phyloP scores from a whole-genome alignment of 1,140 invertebrate genomes.

The Panagrolaimus sp. region DNA sequence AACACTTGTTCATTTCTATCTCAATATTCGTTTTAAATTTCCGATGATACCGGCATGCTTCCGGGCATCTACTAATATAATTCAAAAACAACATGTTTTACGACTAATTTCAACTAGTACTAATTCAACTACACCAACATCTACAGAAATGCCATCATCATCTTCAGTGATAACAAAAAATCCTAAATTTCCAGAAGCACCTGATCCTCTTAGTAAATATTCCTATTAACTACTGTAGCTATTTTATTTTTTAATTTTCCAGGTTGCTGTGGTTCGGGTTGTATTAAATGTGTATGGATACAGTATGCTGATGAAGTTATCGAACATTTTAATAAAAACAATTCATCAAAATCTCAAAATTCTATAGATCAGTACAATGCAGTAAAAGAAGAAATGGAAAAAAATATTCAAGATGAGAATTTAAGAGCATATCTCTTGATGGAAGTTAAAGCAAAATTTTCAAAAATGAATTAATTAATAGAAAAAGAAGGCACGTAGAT shows the following conservation, averaged over 20 bases:
- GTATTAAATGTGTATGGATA: constrained; percentile 88
- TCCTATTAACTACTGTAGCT: too few relatives aligned
- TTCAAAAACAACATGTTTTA: too few relatives aligned
- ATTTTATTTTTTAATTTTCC: too few relatives aligned
- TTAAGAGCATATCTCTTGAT: constrained; percentile 60
- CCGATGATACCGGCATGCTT: too few relatives aligned
- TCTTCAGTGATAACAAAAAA: not conserved
- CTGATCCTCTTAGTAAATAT: not conserved
- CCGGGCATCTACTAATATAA: too few relatives aligned
- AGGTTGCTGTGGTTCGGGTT: constrained; percentile 82
- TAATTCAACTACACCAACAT: not conserved
- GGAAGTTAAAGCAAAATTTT: constrained; percentile 48
- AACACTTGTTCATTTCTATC: too few relatives aligned
- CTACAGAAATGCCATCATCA: not conserved
- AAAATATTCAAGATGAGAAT: constrained; percentile 59
- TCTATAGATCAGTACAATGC: constrained; percentile 62
- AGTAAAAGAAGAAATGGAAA: constrained; percentile 68
- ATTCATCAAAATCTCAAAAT: constrained; percentile 59
- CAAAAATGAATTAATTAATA: too few relatives aligned
- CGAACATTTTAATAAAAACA: constrained; percentile 65
- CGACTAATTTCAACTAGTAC: not conserved
- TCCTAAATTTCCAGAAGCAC: not conserved
- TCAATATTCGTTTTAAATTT: too few relatives aligned
- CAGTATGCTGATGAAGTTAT: constrained; percentile 77
- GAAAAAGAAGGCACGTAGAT: too few relatives aligned